Conservation (phyloP, 1,140 invertebrate genomes). For the Aphaenogaster ashmeadi region DNA sequence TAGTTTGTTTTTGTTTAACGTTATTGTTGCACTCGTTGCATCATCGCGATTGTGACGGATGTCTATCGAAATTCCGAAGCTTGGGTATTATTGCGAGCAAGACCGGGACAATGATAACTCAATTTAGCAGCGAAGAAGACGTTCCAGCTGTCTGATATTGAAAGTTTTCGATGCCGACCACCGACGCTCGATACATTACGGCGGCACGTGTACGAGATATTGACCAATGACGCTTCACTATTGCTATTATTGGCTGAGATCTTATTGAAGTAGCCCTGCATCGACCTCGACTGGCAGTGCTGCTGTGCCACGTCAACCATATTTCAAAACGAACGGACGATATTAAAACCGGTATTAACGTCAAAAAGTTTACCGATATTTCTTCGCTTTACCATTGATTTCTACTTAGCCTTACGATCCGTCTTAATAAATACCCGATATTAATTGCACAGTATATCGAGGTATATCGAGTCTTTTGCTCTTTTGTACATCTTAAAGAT, state of each 20-base stretch:
- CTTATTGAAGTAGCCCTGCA: slow-evolving; percentile 70
- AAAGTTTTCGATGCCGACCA: slow-evolving; percentile 73
- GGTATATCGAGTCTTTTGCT: neutral
- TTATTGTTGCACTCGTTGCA: neutral
- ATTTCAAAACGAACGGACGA: slow-evolving; percentile 63
- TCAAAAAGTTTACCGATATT: slow-evolving; percentile 41
- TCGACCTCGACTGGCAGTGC: slow-evolving; percentile 61
- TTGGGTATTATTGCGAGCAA: slow-evolving; percentile 34
- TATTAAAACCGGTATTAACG: slow-evolving; percentile 71
- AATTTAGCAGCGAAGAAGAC: slow-evolving; percentile 63
- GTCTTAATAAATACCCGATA: slow-evolving; percentile 35
- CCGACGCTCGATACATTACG: slow-evolving; percentile 73
- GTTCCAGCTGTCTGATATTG: slow-evolving; percentile 66
- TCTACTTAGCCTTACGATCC: slow-evolving; percentile 6
- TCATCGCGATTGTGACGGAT: slow-evolving; percentile 31
- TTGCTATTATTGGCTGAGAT: slow-evolving; percentile 74
- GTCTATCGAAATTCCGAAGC: neutral
- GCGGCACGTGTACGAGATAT: slow-evolving; percentile 75
- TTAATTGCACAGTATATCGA: slow-evolving; percentile 11
- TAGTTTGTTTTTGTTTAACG: neutral
- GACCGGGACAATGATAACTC: slow-evolving; percentile 71
- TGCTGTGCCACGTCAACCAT: slow-evolving; percentile 63
- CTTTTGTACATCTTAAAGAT: neutral
- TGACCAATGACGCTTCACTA: slow-evolving; percentile 73
- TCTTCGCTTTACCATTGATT: slow-evolving; percentile 35